These are phyloP conservation scores for Dryobates pubescens DNA, from an alignment of 2,797 vertebrate species.

Conservation along the genomic window DNA sequence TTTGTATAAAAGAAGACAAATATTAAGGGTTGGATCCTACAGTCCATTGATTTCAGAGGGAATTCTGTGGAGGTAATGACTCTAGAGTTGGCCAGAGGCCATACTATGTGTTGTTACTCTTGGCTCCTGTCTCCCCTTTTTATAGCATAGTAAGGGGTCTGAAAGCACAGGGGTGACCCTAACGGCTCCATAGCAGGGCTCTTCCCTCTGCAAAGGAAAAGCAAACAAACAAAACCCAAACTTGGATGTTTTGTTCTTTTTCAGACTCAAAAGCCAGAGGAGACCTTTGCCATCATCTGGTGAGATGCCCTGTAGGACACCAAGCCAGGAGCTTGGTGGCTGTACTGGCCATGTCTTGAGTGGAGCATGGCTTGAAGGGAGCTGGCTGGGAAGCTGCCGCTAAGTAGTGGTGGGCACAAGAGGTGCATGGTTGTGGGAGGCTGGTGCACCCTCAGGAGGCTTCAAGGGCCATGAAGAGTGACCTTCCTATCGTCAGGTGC, in stretches of 20 bases:
- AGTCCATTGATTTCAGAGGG: neutral
- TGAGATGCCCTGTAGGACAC: neutral
- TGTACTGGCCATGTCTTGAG: neutral
- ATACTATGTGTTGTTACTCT: constrained; percentile 34
- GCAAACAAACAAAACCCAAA: constrained; percentile 14
- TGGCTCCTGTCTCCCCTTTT: constrained; percentile 19
- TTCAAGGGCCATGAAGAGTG: neutral
- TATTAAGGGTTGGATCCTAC: constrained; percentile 50
- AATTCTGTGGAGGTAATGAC: neutral
- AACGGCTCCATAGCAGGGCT: neutral
- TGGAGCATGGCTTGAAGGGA: neutral
- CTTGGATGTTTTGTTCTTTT: constrained; percentile 22
- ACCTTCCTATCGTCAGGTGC: neutral
- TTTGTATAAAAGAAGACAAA: constrained; percentile 68
- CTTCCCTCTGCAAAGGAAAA: neutral
- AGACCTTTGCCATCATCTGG: neutral
- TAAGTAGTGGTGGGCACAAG: neutral
- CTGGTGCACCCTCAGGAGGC: neutral
- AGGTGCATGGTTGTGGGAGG: neutral
- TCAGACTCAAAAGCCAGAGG: neutral
- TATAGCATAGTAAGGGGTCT: constrained; percentile 21
- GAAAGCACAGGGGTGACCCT: constrained; percentile 8
- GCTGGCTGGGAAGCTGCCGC: neutral
- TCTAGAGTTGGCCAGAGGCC: neutral
- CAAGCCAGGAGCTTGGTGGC: neutral